Conservation (phyloP, 2,888 invertebrate genomes). For the Philopedon plagiatum region DNA sequence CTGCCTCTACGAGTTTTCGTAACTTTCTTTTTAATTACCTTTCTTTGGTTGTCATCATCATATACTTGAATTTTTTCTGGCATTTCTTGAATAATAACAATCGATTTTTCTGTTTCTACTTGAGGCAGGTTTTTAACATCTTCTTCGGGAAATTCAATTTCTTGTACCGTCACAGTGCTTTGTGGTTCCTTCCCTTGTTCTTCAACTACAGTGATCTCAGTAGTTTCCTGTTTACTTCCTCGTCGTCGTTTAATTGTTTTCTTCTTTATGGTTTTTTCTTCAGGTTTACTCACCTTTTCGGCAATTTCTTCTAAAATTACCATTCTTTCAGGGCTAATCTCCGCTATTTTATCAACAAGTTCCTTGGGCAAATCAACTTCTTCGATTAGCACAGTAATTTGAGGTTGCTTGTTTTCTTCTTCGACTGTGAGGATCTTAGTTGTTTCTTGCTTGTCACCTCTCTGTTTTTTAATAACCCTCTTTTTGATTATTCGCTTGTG, state of each 20-base stretch:
- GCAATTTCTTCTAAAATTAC: constrained; percentile 56
- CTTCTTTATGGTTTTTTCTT: constrained; percentile 59
- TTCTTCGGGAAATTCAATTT: constrained; percentile 54
- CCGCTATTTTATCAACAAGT: constrained; percentile 61
- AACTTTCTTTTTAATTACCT: constrained; percentile 66
- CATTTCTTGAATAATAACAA: constrained; percentile 57
- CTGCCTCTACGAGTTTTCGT: constrained; percentile 66
- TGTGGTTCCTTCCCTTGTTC: constrained; percentile 60
- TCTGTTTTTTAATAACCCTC: constrained; percentile 66
- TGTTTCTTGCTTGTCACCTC: constrained; percentile 60
- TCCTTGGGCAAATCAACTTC: constrained; percentile 57
- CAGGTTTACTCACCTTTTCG: constrained; percentile 48
- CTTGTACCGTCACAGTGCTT: constrained; percentile 54
- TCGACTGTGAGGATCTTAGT: constrained; percentile 65
- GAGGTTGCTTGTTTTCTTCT: constrained; percentile 64
- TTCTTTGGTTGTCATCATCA: constrained; percentile 58
- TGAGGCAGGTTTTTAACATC: constrained; percentile 54
- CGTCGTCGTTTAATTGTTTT: constrained; percentile 64
- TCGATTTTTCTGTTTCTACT: constrained; percentile 47
- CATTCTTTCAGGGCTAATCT: constrained; percentile 50
- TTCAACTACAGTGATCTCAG: constrained; percentile 63
- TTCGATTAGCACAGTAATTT: constrained; percentile 64
- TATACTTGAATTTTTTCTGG: constrained; percentile 58
- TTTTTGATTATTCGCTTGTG: constrained; percentile 56
- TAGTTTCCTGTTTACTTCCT: constrained; percentile 64